Evolutionary conservation across 64 coral and sea anemone genomes (phyloP), one percentile per base, ranked within the genome.

Genomic region (Pocillopora verrucosa): DNA sequence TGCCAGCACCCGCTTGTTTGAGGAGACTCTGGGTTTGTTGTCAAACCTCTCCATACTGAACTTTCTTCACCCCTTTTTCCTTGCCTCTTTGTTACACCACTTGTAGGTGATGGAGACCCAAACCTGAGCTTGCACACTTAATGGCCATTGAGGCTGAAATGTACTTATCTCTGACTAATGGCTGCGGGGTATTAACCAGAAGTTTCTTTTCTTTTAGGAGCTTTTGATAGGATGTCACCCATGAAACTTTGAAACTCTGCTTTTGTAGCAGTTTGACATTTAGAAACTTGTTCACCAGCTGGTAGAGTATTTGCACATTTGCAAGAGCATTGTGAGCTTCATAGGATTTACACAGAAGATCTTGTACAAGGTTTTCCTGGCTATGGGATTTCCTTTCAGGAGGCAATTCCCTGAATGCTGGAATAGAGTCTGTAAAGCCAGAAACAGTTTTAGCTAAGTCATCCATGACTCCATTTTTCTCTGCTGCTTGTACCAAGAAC

Each of bases 341-440:
- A 19, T 68, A 68, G 64, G 13, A 20, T 7, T 16, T 20, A 6
- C 0, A 17, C 15, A 68, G 64, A 20, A 68, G 16, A 19, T 68
- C 64, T 22, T 68, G 16, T 16, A 22, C 64, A 17, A 68, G 5
- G 16, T 68, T 68, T 6, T 15, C 13, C 5, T 68, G 64, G 22
- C 64, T 68, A 22, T 68, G 19, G 5, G 16, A 68, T 22, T 68
- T 68, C 22, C 64, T 68, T 16, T 83, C 78, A n/a, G 91, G 91
- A 82, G 76, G 76, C 10, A 70, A n/a, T 37, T 93, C 92, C 34
- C 78, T 75, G 72, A 94, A 94, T 16, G 87, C 92, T 13, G 87
- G 7, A 1, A 94, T 65, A 0, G 92, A 84, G 25, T 94, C 93
- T 19, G 76, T 87, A 80, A 94, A 94, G 5, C 93, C 88, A 45